phyloP scores from a whole-genome alignment of 2,113 vertebrate species.

The Ochotona princeps region DNA sequence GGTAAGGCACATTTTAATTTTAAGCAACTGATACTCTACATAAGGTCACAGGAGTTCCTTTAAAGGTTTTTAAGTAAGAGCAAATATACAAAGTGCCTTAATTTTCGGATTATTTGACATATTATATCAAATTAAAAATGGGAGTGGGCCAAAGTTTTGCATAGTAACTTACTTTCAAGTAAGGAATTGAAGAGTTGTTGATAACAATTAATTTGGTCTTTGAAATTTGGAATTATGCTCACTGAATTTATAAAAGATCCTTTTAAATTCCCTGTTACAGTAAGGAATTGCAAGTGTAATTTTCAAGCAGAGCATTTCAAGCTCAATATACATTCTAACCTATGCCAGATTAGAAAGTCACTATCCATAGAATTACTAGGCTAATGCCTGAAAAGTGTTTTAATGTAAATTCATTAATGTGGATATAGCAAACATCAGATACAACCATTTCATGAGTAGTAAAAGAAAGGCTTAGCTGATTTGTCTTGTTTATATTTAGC shows the following conservation, averaged over 20 bases:
- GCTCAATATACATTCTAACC: not conserved
- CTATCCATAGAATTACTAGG: not conserved
- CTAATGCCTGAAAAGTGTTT: not conserved
- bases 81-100: not conserved
- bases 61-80: not conserved
- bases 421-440: not conserved
- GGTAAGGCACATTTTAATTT: not conserved
- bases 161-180: not conserved
- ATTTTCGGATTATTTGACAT: not conserved
- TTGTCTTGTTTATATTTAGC: not conserved
- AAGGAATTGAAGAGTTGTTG: not conserved
- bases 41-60: not conserved
- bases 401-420: not conserved
- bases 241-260: not conserved
- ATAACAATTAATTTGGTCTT: not conserved
- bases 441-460: not conserved
- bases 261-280: not conserved
- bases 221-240: not conserved
- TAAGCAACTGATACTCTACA: not conserved
- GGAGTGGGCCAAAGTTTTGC: not conserved
- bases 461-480: not conserved
- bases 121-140: not conserved
- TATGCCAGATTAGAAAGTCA: not conserved
- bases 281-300: not conserved
- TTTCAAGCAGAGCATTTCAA: not conserved